Evolutionary conservation across 2,888 invertebrate genomes (phyloP), one percentile per base, ranked within the genome.

Genomic region (Drosophila mettleri): DNA sequence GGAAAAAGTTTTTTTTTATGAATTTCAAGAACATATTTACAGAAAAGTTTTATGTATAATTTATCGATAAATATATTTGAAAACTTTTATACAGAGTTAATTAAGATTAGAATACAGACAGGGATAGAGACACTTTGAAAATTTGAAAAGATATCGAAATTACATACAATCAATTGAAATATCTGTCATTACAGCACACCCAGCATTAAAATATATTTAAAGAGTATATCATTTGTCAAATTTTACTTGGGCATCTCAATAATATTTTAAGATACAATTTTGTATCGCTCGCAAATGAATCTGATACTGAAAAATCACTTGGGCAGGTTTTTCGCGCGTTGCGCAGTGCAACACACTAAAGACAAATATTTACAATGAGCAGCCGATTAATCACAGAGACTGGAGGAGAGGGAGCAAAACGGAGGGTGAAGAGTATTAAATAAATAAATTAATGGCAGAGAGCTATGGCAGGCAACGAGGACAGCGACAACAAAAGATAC

Each of bases 351-450:
- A 77, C 78, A 89, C 88, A 89, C 90, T 82, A 72, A 84, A 89
- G 78, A 87, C 88, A 88, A 88, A 89, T 88, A 89, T 88, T 88
- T 88, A 89, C 89, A 89, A 82, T 85, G 80, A 87, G 82, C 83
- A 74, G 69, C 67, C 89, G 86, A 87, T 87, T 87, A 87, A 87
- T 87, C 89, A 88, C 76, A 73, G 59, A 29, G 34, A 22, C 24
- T 45, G 24, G 18, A 9, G 14, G 34, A 9, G 46, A 14, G 31
- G 2, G n/a, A n/a, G 20, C 22, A 36, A 2, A 10, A 12, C 27
- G 41, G 22, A 34, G 51, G 27, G 14, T 27, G 27, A 16, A 71
- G 69, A 46, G 85, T 81, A 88, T 85, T 87, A 85, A 88, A 88
- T 85, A 85, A 83, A 85, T 88, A 88, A 88, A 85, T 86, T 80